A percentile compares a stretch with the other conserved stretches of the same genome.
phyloP scores from a whole-genome alignment of 2,888 invertebrate genomes.

The Mythimna loreyi region DNA sequence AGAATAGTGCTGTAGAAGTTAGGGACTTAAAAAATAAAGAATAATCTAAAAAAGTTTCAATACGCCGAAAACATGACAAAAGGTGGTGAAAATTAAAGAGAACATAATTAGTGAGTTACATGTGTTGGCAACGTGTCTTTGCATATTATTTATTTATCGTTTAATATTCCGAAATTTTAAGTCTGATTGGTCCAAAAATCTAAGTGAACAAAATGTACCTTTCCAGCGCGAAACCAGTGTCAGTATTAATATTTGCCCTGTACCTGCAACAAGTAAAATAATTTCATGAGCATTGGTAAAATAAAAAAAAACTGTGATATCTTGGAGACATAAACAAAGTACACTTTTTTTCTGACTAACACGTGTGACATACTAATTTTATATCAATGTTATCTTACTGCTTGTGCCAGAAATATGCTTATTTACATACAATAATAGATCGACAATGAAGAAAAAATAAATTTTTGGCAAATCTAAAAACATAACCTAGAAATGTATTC shows the following conservation, averaged over 20 bases:
- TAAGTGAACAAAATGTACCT: slow-evolving; percentile 45
- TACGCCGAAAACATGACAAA: slow-evolving; percentile 12
- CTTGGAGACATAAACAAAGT: slow-evolving; percentile 14
- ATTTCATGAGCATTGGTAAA: slow-evolving; percentile 15
- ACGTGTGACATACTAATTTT: slow-evolving; percentile 50
- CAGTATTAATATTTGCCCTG: slow-evolving; percentile 16
- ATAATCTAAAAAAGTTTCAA: slow-evolving; percentile 23
- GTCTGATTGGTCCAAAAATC: slow-evolving; percentile 6
- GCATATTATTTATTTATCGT: slow-evolving; percentile 15
- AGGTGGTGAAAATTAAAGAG: slow-evolving; percentile 36
- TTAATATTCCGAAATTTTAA: slow-evolving; percentile 12
- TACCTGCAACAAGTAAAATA: slow-evolving; percentile 60
- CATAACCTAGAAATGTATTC: slow-evolving; percentile 40
- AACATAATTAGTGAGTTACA: slow-evolving; percentile 55
- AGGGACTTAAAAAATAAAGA: slow-evolving; percentile 3
- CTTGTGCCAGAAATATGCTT: slow-evolving; percentile 9
- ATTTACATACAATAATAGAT: slow-evolving; percentile 25
- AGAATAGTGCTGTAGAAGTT: slow-evolving; percentile 44
- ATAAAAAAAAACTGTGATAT: slow-evolving; percentile 37
- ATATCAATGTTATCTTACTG: slow-evolving; percentile 3
- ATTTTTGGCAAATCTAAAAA: background rate
- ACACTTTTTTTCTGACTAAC: slow-evolving; percentile 31
- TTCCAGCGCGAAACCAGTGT: slow-evolving; percentile 30
- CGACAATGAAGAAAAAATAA: background rate
- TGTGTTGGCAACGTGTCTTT: slow-evolving; percentile 56